Percentiles rank a stretch among this genome's conserved stretches.
These are phyloP conservation scores for Ceratina calcarata DNA, from an alignment of 1,140 invertebrate species.

Conservation along the genomic window DNA sequence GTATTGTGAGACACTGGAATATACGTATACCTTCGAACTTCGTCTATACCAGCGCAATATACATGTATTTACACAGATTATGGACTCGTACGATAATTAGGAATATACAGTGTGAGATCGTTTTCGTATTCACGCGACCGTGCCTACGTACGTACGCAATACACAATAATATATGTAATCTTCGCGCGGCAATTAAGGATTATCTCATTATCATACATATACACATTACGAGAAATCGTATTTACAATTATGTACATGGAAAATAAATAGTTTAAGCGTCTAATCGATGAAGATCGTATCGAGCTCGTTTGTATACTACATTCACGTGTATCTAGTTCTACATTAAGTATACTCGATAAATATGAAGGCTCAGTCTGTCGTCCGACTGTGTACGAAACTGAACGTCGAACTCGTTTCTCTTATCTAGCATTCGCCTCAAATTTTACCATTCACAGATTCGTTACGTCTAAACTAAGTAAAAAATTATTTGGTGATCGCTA, in stretches of 20 bases:
- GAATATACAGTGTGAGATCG: slow-evolving; percentile 64
- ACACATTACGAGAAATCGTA: slow-evolving; percentile 52
- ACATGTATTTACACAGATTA: slow-evolving; percentile 16
- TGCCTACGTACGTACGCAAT: slow-evolving; percentile 14
- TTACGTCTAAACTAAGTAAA: background rate
- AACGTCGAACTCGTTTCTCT: background rate
- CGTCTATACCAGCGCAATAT: slow-evolving; percentile 41
- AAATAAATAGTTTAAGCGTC: slow-evolving; percentile 71
- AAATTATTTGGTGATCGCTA: slow-evolving; percentile 27
- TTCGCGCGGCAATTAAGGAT: slow-evolving; percentile 44
- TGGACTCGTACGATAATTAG: slow-evolving; percentile 35
- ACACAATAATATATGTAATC: slow-evolving; percentile 29
- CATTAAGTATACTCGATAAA: slow-evolving; percentile 18
- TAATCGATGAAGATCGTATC: slow-evolving; percentile 33
- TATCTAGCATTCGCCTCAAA: background rate
- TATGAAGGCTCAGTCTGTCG: slow-evolving; percentile 34
- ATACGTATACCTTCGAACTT: slow-evolving; percentile 44
- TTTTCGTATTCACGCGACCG: slow-evolving; percentile 44
- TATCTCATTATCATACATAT: slow-evolving; percentile 67
- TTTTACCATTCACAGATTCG: background rate
- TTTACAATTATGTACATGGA: slow-evolving; percentile 74
- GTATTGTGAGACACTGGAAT: slow-evolving; percentile 52
- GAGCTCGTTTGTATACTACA: too few species aligned
- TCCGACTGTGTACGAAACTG: background rate
- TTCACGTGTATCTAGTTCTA: too few species aligned